A percentile compares a stretch with the other conserved stretches of the same genome.
Conservation (phyloP, 2,888 invertebrate genomes). For the Phytoseiulus persimilis region DNA sequence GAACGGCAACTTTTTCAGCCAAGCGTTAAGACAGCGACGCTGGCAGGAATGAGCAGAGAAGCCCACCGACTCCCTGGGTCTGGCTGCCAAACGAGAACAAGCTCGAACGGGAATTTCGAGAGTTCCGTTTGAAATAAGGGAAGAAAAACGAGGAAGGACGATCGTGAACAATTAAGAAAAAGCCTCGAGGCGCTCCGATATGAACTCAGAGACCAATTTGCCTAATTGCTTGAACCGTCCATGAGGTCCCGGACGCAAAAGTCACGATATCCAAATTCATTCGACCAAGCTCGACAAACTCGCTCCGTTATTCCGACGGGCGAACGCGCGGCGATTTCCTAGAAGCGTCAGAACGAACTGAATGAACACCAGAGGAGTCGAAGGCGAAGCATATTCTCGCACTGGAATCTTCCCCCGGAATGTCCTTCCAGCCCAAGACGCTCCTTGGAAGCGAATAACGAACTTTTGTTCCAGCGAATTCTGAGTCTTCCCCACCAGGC, state of each 20-base stretch:
- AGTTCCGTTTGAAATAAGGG: not conserved
- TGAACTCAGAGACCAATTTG: not conserved
- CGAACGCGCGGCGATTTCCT: not conserved
- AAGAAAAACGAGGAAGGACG: not conserved
- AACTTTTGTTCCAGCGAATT: too few species aligned
- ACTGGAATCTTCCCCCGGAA: too few species aligned
- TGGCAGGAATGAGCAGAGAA: not conserved
- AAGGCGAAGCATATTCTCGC: too few species aligned
- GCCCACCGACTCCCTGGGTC: not conserved
- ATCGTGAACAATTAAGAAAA: not conserved
- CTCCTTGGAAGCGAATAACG: too few species aligned
- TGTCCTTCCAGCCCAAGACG: too few species aligned
- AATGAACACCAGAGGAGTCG: too few species aligned
- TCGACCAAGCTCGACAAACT: too few species aligned
- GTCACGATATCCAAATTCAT: not conserved
- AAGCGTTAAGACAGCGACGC: not conserved
- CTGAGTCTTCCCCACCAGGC: too few species aligned
- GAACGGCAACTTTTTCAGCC: constrained; percentile 5
- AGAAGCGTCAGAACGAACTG: too few species aligned
- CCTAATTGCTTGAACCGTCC: not conserved
- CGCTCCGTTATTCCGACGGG: not conserved
- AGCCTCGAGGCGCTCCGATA: not conserved
- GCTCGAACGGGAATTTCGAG: not conserved
- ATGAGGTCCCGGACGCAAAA: not conserved
- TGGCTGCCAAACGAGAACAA: not conserved